These are phyloP conservation scores for Pheosia gnoma DNA, from an alignment of 2,888 invertebrate genomes.

Conservation along the genomic window DNA sequence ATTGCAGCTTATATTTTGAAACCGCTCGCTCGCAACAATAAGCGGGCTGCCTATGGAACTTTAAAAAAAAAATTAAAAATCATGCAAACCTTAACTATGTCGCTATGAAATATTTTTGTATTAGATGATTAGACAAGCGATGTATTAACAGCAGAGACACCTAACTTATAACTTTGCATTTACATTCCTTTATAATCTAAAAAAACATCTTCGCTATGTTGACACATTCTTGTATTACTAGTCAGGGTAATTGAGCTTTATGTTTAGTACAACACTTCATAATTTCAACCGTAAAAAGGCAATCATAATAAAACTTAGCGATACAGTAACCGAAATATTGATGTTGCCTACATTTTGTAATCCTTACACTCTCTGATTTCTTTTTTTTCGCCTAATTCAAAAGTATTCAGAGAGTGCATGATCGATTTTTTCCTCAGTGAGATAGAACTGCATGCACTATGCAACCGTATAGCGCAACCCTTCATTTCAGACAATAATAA, in stretches of 20 bases:
- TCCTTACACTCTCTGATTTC: background rate
- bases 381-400: background rate
- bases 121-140: constrained; percentile 24
- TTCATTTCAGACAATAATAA: background rate
- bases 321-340: background rate
- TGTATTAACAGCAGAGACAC: constrained; percentile 21
- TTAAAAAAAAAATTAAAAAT: constrained; percentile 50
- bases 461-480: background rate
- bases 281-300: background rate
- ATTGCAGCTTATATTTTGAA: no score
- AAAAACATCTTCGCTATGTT: constrained; percentile 37
- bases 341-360: background rate
- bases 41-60: constrained; percentile 15
- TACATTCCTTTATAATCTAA: constrained; percentile 34
- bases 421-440: background rate
- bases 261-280: constrained; percentile 6
- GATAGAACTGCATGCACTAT: constrained; percentile 4
- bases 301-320: constrained; percentile 3
- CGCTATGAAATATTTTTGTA: constrained; percentile 22
- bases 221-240: constrained; percentile 44
- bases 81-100: constrained; percentile 37
- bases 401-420: background rate
- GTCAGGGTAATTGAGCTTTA: constrained; percentile 42
- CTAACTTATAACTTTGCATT: constrained; percentile 36
- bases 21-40: background rate